A percentile compares a stretch with the other conserved stretches of the same genome.
These are phyloP conservation scores for Lophius americanus DNA, from an alignment of 2,797 vertebrate species.

Conservation along the genomic window DNA sequence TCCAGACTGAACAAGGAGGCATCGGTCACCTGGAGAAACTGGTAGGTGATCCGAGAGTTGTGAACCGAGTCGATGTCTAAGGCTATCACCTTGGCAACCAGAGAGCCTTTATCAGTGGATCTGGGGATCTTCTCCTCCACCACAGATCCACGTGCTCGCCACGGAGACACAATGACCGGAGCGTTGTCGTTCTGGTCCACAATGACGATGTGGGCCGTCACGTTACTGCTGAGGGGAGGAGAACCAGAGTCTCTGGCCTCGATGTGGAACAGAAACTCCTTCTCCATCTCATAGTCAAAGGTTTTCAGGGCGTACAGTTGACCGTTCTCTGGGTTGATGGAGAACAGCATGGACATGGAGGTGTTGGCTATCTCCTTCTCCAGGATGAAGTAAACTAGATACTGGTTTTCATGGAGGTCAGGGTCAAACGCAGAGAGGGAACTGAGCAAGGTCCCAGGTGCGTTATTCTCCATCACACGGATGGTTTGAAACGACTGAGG, in stretches of 20 bases:
- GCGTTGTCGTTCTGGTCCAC: constrained; percentile 74
- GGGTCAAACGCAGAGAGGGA: constrained; percentile 71
- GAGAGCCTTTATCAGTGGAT: constrained; percentile 69
- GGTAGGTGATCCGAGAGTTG: constrained; percentile 76
- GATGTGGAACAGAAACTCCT: constrained; percentile 71
- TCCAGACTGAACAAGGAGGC: constrained; percentile 77
- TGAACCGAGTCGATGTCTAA: constrained; percentile 71
- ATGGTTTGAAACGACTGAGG: constrained; percentile 71
- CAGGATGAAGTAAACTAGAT: constrained; percentile 73
- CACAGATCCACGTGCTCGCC: constrained; percentile 63
- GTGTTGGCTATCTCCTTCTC: constrained; percentile 71
- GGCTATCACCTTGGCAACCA: constrained; percentile 73
- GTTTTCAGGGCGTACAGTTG: constrained; percentile 73
- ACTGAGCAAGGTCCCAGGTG: constrained; percentile 69
- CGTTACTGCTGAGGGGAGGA: constrained; percentile 74
- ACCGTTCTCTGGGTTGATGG: constrained; percentile 73
- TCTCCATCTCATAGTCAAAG: constrained; percentile 73
- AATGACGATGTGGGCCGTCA: constrained; percentile 67
- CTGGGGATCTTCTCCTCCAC: constrained; percentile 54
- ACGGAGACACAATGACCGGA: constrained; percentile 70
- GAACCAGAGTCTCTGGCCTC: constrained; percentile 74
- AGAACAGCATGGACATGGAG: constrained; percentile 73
- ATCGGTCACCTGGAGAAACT: constrained; percentile 74
- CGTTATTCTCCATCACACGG: constrained; percentile 75
- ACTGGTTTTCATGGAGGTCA: constrained; percentile 76